Evolutionary conservation across 2,888 invertebrate species (phyloP).

Genomic region (Netelia virgata): DNA sequence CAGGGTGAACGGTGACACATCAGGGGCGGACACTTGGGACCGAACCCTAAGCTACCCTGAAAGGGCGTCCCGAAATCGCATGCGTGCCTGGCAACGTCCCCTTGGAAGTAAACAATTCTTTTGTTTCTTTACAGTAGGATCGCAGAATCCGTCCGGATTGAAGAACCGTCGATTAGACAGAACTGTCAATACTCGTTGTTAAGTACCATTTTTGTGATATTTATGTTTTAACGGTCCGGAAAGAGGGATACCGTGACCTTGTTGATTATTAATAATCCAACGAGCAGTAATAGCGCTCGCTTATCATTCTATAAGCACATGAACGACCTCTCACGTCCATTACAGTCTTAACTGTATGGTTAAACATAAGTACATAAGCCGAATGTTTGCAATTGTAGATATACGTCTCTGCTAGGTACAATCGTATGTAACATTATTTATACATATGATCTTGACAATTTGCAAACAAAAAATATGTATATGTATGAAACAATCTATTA

Average conservation of each 20-base stretch:
- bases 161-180: conserved; percentile 50
- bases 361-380: conserved; percentile 21
- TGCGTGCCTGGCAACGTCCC: background rate
- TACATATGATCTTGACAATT: conserved; percentile 55
- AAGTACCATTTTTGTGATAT: conserved; percentile 70
- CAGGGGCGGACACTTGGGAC: too few relatives aligned
- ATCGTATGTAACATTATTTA: conserved; percentile 59
- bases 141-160: conserved; percentile 39
- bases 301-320: conserved; percentile 32
- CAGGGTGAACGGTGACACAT: too few relatives aligned
- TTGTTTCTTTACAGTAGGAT: conserved; percentile 70
- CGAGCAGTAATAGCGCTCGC: conserved; percentile 24
- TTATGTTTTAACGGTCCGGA: conserved; percentile 64
- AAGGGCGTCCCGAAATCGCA: too few relatives aligned
- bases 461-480: conserved; percentile 48
- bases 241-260: conserved; percentile 20
- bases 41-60: too few relatives aligned
- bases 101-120: too few relatives aligned
- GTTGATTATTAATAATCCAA: conserved; percentile 38
- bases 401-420: conserved; percentile 43
- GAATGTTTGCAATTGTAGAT: conserved; percentile 48
- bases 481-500: conserved; percentile 47
- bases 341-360: conserved; percentile 17
- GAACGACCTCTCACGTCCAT: conserved; percentile 34
- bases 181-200: conserved; percentile 61